Evolutionary conservation across 2,888 invertebrate genomes (phyloP).

Genomic region (Cheilosia vulpina): DNA sequence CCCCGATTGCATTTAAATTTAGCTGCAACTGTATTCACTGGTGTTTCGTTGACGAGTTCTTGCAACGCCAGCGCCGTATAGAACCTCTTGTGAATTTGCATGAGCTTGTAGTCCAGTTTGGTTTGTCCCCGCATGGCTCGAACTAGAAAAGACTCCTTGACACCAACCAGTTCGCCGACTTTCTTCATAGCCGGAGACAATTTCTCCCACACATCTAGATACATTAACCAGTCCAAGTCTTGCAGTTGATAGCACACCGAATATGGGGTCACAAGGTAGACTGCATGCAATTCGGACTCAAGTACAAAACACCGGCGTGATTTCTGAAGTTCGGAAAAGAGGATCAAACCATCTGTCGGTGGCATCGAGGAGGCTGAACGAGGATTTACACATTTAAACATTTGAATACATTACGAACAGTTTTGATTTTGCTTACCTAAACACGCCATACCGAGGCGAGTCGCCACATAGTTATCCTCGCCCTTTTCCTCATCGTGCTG

Average conservation of each 20-base stretch:
- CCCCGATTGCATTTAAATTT: conserved; percentile 95
- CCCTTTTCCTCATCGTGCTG: conserved; percentile 84
- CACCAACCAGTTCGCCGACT: conserved; percentile 95
- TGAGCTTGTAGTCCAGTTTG: conserved; percentile 85
- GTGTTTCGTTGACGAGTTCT: conserved; percentile 96
- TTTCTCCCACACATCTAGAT: conserved; percentile 92
- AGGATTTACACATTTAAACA: not conserved
- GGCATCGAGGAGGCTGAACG: conserved; percentile 92
- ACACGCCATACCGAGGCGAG: conserved; percentile 96
- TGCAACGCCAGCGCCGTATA: conserved; percentile 95
- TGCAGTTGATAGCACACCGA: conserved; percentile 91
- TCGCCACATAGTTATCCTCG: conserved; percentile 87
- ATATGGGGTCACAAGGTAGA: conserved; percentile 97
- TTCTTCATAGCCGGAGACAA: conserved; percentile 91
- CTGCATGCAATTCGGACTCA: conserved; percentile 96
- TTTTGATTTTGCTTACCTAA: conserved; percentile 83
- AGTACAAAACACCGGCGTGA: conserved; percentile 95
- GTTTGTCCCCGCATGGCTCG: conserved; percentile 89
- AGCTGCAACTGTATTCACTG: conserved; percentile 90
- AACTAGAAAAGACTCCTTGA: conserved; percentile 93
- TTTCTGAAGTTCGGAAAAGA: conserved; percentile 95
- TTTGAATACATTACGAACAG: not conserved
- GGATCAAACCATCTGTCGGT: conserved; percentile 95
- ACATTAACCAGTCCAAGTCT: conserved; percentile 92
- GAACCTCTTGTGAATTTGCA: conserved; percentile 89